Conservation (phyloP, 2,888 invertebrate genomes). For the Chirona hameri region DNA sequence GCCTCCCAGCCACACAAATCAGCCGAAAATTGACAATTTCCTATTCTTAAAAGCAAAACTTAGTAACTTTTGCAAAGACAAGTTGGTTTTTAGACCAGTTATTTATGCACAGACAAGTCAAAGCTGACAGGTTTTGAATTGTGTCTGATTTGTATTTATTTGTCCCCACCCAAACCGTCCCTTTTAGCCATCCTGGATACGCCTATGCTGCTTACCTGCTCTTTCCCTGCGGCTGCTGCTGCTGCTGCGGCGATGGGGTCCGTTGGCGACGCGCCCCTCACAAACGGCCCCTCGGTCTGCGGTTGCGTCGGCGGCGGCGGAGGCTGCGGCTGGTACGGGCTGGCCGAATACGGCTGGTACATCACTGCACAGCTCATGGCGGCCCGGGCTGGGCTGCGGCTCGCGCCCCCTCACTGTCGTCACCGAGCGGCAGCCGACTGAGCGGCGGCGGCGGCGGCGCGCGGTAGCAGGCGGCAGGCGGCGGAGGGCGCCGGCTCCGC, state of each 20-base stretch:
- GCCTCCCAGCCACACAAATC: too few relatives aligned
- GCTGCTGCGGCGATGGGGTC: constrained; percentile 7
- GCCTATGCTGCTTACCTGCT: constrained; percentile 30
- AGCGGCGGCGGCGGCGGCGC: background rate
- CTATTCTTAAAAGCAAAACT: too few relatives aligned
- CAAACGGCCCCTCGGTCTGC: constrained; percentile 22
- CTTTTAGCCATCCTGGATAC: constrained; percentile 33
- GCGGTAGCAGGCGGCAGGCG: background rate
- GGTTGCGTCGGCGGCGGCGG: too few relatives aligned
- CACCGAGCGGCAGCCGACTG: background rate
- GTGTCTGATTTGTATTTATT: too few relatives aligned
- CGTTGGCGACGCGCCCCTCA: constrained; percentile 26
- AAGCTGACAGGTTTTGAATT: too few relatives aligned
- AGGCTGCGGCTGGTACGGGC: constrained; percentile 35
- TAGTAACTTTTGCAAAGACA: too few relatives aligned
- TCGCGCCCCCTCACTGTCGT: too few relatives aligned
- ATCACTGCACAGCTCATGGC: constrained; percentile 39
- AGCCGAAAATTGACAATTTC: too few relatives aligned
- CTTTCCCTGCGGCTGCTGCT: constrained; percentile 27
- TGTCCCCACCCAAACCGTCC: background rate
- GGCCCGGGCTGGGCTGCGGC: too few relatives aligned
- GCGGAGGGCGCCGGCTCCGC: background rate
- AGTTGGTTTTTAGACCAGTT: too few relatives aligned
- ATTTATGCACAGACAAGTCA: too few relatives aligned
- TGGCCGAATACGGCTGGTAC: constrained; percentile 38